Base-by-base conservation (phyloP, 2,797 vertebrate genomes). In the Karalla daura region DNA sequence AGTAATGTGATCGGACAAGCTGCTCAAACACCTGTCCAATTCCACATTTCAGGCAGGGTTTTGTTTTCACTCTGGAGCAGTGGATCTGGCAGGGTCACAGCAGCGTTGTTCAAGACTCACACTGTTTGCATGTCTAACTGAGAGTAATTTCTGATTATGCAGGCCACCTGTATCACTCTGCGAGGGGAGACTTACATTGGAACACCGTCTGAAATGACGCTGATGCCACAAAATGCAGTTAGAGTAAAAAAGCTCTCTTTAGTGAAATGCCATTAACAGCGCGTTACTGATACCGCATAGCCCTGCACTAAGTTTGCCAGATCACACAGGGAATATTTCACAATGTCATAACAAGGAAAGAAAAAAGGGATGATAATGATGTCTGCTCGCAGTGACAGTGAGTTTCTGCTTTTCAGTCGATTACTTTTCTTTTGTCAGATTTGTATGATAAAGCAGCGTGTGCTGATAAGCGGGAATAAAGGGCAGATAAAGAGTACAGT, bases 11-110 rank as follows among this genome's bases (percentile, higher is more conserved):
- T 92, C 85, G 75, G 78, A 82, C 76, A 92, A 88, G 85, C 86
- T 91, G 85, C 93, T 94, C 91, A 93, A 95, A 94, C 92, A 93
- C 88, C 90, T 88, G 77, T 93, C 88, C 91, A 90, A 94, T 91
- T 84, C 80, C 69, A 83, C 92, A 88, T 90, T 89, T 92, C 88
- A 89, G 88, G 80, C 83, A 58, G 55, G 85, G 82, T 87, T 90
- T 90, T 91, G 87, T 90, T 91, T 90, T 93, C 91, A 76, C 78
- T 91, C 86, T 74, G 72, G 87, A 81, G 90, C 75, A 86, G 84
- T 81, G 90, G 89, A 85, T 91, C 93, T 89, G 91, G 83, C 81
- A 91, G 91, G 87, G 92, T 89, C 88, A 84, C 28, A 89, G 74
- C 73, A 76, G 86, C 85, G 84, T 89, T 91, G 88, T 84, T 90